A percentile compares a stretch with the other conserved stretches of the same genome.
Evolutionary conservation across 2,797 vertebrate species (phyloP).

Genomic region (Lepilemur septentrionalis): DNA sequence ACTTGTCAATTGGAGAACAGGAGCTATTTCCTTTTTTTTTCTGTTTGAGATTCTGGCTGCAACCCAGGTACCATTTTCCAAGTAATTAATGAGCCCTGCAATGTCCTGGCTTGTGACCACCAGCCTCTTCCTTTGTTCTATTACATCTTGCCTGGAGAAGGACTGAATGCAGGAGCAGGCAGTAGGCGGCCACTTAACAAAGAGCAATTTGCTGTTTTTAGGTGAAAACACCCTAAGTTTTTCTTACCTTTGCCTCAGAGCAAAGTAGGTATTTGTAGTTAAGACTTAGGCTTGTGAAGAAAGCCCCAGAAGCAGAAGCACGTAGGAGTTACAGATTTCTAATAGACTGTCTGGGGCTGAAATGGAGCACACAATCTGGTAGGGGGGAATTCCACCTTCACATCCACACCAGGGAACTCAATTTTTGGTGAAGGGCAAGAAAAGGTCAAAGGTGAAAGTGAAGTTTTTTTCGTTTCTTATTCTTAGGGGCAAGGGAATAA

Average conservation of each 20-base stretch:
- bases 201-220: conserved; percentile 41
- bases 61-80: conserved; percentile 65
- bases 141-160: conserved; percentile 30
- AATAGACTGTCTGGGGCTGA: background rate
- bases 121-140: conserved; percentile 40
- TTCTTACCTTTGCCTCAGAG: background rate
- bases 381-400: background rate
- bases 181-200: background rate
- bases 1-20: conserved; percentile 45
- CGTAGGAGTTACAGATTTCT: background rate
- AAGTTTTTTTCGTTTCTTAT: background rate
- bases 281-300: background rate
- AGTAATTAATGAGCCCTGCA: conserved; percentile 67
- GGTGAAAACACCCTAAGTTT: conserved; percentile 10
- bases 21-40: conserved; percentile 52
- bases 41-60: conserved; percentile 59
- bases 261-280: background rate
- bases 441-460: background rate
- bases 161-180: background rate
- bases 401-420: background rate
- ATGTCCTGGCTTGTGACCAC: conserved; percentile 67
- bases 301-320: background rate
- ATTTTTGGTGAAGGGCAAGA: background rate
- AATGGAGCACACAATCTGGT: background rate
- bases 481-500: background rate